These are phyloP conservation scores for Aplysia californica DNA, from an alignment of 1,140 invertebrate species.

Conservation along the genomic window DNA sequence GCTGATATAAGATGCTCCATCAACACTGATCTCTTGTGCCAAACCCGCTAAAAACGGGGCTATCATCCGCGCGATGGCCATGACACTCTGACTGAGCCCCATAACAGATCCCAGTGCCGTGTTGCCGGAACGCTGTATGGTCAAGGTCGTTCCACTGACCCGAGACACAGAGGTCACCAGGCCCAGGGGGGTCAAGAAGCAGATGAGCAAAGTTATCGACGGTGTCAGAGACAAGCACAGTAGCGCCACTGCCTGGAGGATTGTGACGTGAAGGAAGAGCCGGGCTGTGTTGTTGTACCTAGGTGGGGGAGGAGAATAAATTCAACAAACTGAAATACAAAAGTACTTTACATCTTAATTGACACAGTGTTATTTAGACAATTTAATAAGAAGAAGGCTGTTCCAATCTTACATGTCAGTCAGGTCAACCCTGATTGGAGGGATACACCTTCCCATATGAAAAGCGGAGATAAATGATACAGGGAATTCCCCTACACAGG, in stretches of 20 bases:
- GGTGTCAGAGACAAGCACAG: conserved; percentile 39
- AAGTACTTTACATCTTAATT: too few species aligned
- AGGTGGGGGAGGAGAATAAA: too few species aligned
- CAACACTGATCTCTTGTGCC: conserved; percentile 49
- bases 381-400: too few species aligned
- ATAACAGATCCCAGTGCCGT: conserved; percentile 58
- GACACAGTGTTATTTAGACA: too few species aligned
- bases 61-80: conserved; percentile 63
- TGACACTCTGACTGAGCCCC: conserved; percentile 62
- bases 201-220: conserved; percentile 41
- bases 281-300: conserved; percentile 54
- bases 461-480: too few species aligned
- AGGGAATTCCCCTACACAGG: too few species aligned
- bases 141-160: conserved; percentile 58
- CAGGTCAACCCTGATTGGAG: too few species aligned
- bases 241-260: conserved; percentile 46
- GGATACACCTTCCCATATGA: too few species aligned
- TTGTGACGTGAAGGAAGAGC: conserved; percentile 53
- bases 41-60: conserved; percentile 65
- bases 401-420: too few species aligned
- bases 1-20: conserved; percentile 48
- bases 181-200: conserved; percentile 56
- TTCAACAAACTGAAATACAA: too few species aligned
- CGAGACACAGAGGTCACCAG: conserved; percentile 59
- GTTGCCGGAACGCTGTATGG: conserved; percentile 46